Base-by-base conservation (phyloP, 2,797 vertebrate species). In the Linurgus olivaceus region DNA sequence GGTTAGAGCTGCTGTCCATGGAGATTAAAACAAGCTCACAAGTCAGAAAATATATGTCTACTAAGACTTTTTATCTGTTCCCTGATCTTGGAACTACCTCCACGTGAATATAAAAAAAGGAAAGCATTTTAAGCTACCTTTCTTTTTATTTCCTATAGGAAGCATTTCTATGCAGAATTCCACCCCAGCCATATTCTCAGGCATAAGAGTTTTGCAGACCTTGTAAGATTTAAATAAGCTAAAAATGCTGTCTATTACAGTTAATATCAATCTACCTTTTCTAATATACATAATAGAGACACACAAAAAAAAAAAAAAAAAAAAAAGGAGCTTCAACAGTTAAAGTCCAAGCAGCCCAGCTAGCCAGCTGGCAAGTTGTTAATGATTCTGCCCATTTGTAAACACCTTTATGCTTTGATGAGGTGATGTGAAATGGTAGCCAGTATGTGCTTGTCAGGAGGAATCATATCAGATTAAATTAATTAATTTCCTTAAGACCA, bases 361-460 rank as follows among this genome's bases (percentile, higher is more conserved):
- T 45, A 80, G 62, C 45, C 81, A 93, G 81, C 33, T 80, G 78
- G 54, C 70, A 92, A 92, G 73, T 21, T 50, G 47, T 38, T 84
- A 86, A 89, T 70, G 33, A 79, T 54, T 79, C 83, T 82, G 37
- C 52, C 90, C 84, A 73, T 67, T 89, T 89, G 50, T 86, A 96
- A 96, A 88, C 52, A 90, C 55, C 71, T 86, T 63, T 37, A 52
- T 74, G 79, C 76, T 93, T 88, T 93, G 76, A 95, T 48, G 52
- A 93, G 68, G 44, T 76, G 44, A 93, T 29, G 37, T 0, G 2
- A 90, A 93, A 91, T 50, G 58, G 73, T 81, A 91, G 73, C 55
- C 47, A 42, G 73, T 66, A 70, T 50, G 73, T 42, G 55, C 70
- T 86, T 91, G 54, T 88, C 73, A 72, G 58, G 31, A 81, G 33